Conservation (phyloP, 2,797 vertebrate species). For the Salarias fasciatus region DNA sequence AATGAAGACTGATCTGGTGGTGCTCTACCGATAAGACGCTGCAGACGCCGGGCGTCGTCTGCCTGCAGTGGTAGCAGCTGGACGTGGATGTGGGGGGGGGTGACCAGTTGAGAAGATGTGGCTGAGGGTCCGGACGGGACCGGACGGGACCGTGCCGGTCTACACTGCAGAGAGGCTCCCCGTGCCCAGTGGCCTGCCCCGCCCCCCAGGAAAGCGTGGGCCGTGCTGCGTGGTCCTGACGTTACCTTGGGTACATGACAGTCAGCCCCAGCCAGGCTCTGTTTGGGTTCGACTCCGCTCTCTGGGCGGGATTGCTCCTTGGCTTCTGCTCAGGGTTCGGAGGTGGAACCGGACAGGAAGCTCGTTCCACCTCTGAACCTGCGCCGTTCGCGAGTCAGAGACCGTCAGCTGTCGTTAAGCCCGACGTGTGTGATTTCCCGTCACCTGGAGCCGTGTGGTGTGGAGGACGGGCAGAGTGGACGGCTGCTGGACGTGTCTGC, state of each 20-base stretch:
- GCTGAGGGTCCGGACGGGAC: conserved; percentile 48
- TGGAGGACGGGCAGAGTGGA: conserved; percentile 71
- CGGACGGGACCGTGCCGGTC: conserved; percentile 71
- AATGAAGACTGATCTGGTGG: conserved; percentile 7
- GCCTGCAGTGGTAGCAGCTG: too few species aligned
- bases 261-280: conserved; percentile 98
- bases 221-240: conserved; percentile 95
- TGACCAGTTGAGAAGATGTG: conserved; percentile 77
- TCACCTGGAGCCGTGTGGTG: conserved; percentile 62
- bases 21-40: too few species aligned
- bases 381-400: conserved; percentile 8
- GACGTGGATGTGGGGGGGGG: not conserved
- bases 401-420: conserved; percentile 14
- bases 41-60: too few species aligned
- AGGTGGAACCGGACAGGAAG: conserved; percentile 81
- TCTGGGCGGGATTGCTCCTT: conserved; percentile 21
- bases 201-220: conserved; percentile 97
- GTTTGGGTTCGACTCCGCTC: conserved; percentile 69
- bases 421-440: conserved; percentile 71
- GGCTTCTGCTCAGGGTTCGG: conserved; percentile 63
- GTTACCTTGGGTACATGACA: conserved; percentile 99
- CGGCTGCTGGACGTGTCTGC: conserved; percentile 69
- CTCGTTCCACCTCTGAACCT: conserved; percentile 37
- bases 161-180: conserved; percentile 93
- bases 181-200: conserved; percentile 82